Percentiles rank a stretch among this genome's conserved stretches.
Evolutionary conservation across 2,888 invertebrate species (phyloP).

Genomic region (Cinara cedri): DNA sequence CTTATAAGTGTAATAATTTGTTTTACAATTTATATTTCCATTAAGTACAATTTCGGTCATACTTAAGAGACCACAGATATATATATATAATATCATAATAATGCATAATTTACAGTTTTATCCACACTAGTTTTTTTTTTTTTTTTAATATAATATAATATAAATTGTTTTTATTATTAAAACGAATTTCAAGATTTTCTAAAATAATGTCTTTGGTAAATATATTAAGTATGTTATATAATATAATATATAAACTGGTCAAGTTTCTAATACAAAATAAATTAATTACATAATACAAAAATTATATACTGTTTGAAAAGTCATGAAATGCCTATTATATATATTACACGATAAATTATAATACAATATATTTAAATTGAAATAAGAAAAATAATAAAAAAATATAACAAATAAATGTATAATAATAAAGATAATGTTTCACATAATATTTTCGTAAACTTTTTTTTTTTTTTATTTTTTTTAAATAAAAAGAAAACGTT

Average conservation of each 20-base stretch:
- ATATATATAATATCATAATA: slow-evolving; percentile 7
- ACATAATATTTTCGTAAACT: slow-evolving; percentile 25
- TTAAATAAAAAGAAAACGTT: slow-evolving; percentile 42
- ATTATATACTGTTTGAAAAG: slow-evolving; percentile 18
- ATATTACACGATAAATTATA: slow-evolving; percentile 36
- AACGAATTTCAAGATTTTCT: slow-evolving; percentile 42
- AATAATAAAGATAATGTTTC: slow-evolving; percentile 39
- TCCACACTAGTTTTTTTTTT: slow-evolving; percentile 30
- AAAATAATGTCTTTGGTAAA: slow-evolving; percentile 46
- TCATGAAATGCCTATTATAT: slow-evolving; percentile 46
- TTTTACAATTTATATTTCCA: slow-evolving; percentile 51
- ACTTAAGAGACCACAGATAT: slow-evolving; percentile 15
- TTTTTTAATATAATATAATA: slow-evolving; percentile 8
- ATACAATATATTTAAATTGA: slow-evolving; percentile 30
- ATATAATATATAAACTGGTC: slow-evolving; percentile 39
- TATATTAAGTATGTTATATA: slow-evolving; percentile 26
- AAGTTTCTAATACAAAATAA: slow-evolving; percentile 40
- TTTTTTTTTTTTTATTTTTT: too few species aligned
- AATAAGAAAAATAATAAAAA: slow-evolving; percentile 50
- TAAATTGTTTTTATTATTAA: slow-evolving; percentile 10
- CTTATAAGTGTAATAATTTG: slow-evolving; percentile 46
- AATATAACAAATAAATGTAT: slow-evolving; percentile 52
- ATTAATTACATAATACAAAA: slow-evolving; percentile 36
- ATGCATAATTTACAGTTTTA: slow-evolving; percentile 33
- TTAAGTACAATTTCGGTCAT: slow-evolving; percentile 49